Evolutionary conservation across 2,113 vertebrate species (phyloP), one percentile per base, ranked within the genome.

Genomic region (Sinocyclocheilus anshuiensis): DNA sequence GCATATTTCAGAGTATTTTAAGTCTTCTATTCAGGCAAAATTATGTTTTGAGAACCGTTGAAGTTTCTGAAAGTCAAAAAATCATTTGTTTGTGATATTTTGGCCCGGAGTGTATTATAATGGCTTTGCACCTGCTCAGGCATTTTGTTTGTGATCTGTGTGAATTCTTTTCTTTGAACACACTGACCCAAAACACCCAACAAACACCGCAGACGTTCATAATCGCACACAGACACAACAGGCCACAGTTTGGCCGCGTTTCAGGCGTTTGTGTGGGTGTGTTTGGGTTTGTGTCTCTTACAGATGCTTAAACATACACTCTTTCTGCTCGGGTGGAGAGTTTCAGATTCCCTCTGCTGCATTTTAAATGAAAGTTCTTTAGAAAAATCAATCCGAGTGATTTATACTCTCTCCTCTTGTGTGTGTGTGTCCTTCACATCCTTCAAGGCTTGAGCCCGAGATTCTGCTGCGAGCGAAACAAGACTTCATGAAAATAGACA

Each of bases 401-500:
- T 77, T 77, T 15, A 16, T 29, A 26, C 42, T 36, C 9, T 76
- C 53, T 18, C 18, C 6, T 50, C 55, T 3, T 0, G 20, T 79
- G 59, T 55, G 61, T 81, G 48, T 81, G 67, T 75, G 69, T 53
- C 85, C 86, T 50, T 84, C 77, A 50, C 50, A 10, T 75, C 81
- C 89, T 90, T 61, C 33, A 57, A 99, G 97, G 95, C 95, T 98
- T 94, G 97, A 98, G 93, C 97, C 97, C 18, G 97, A 98, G 93
- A 98, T 99, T 94, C 96, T 99, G 92, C 95, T 98, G 91, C 95
- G 97, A 85, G 97, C 97, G 94, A 98, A 98, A 95, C 97, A 98
- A 93, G 97, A 99, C 94, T 98, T 99, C 96, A 93, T 98, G 97
- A 99, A 99, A 96, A 96, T 97, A 86, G 97, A 99, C 96, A 98